These are phyloP conservation scores for Caprella mutica DNA, from an alignment of 2,888 invertebrate genomes.

Conservation along the genomic window DNA sequence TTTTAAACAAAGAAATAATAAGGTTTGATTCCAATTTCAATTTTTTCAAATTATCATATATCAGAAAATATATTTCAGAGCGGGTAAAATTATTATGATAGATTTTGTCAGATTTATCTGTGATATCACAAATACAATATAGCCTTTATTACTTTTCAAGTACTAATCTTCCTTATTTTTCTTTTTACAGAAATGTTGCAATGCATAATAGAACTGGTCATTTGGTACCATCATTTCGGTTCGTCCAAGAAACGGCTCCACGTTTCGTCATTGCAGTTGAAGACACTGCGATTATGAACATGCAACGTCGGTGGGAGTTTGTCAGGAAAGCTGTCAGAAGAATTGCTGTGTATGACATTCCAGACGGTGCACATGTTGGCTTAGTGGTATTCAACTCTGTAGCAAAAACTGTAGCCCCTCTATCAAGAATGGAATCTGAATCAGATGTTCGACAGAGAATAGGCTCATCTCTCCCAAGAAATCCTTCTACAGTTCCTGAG, in stretches of 20 bases:
- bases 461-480: slow-evolving; percentile 30
- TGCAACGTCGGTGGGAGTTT: slow-evolving; percentile 50
- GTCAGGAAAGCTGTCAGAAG: slow-evolving; percentile 49
- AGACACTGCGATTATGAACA: slow-evolving; percentile 32
- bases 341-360: slow-evolving; percentile 49
- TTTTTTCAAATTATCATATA: not conserved
- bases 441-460: slow-evolving; percentile 30
- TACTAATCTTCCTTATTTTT: too few species aligned
- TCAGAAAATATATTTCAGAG: not conserved
- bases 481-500: slow-evolving; percentile 31
- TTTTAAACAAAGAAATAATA: not conserved
- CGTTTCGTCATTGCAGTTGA: slow-evolving; percentile 29
- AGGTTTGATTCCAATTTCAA: not conserved
- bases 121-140: too few species aligned
- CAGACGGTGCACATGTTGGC: slow-evolving; percentile 39
- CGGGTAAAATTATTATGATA: too few species aligned
- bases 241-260: slow-evolving; percentile 28
- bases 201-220: slow-evolving; percentile 19
- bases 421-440: slow-evolving; percentile 28
- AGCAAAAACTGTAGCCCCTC: slow-evolving; percentile 23
- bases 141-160: too few species aligned
- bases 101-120: too few species aligned
- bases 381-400: slow-evolving; percentile 35
- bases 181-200: slow-evolving; percentile 21
- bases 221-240: slow-evolving; percentile 19